Evolutionary conservation across 1,140 invertebrate genomes (phyloP).

Genomic region (Potamilus streckersoni): DNA sequence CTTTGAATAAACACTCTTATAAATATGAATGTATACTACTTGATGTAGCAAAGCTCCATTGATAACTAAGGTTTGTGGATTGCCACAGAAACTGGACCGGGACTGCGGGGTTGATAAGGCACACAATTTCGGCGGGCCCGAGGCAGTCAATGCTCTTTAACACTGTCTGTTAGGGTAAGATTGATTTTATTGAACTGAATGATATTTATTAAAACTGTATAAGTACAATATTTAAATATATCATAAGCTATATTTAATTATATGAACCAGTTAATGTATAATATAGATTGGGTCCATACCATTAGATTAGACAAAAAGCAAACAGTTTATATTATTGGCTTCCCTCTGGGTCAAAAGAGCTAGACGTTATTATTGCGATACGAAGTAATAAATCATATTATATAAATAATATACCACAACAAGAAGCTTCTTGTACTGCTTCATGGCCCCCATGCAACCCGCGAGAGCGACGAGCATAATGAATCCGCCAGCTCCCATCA

Average conservation of each 20-base stretch:
- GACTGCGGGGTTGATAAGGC: too few species aligned
- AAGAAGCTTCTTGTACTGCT: conserved; percentile 7
- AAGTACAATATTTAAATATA: too few species aligned
- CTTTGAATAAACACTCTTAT: too few species aligned
- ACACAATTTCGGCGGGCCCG: too few species aligned
- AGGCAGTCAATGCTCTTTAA: too few species aligned
- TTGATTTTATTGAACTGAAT: too few species aligned
- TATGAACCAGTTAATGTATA: not conserved
- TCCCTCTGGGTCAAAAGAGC: not conserved
- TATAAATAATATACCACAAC: not conserved
- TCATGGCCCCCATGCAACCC: conserved; percentile 1
- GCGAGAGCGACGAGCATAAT: not conserved
- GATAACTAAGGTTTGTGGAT: too few species aligned
- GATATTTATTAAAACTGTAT: too few species aligned
- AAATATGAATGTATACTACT: too few species aligned
- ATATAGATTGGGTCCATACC: not conserved
- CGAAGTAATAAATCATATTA: not conserved
- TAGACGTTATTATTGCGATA: not conserved
- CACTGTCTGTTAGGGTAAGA: too few species aligned
- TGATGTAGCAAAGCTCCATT: too few species aligned
- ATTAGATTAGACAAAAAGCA: not conserved
- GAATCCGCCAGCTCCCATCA: conserved; percentile 4
- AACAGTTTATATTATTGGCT: not conserved
- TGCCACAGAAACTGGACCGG: too few species aligned
- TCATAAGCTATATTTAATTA: not conserved